These are phyloP conservation scores for Syrphus vitripennis DNA, from an alignment of 2,888 invertebrate genomes.

Conservation along the genomic window DNA sequence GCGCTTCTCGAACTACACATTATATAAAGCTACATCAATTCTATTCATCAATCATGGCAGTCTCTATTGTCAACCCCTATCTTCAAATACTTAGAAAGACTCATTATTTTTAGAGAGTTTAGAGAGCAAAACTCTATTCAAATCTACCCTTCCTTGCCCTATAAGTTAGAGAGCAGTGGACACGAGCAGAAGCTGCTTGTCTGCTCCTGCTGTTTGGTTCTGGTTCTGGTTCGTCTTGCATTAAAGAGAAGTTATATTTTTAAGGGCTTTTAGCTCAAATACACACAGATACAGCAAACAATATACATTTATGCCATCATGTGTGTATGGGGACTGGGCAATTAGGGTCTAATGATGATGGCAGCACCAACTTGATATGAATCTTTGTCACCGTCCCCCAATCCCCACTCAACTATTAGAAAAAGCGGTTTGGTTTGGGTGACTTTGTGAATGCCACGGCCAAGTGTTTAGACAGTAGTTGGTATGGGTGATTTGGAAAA, in stretches of 20 bases:
- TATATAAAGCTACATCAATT: neutral
- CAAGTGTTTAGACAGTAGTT: constrained; percentile 43
- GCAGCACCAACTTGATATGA: constrained; percentile 46
- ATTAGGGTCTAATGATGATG: constrained; percentile 66
- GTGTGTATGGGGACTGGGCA: constrained; percentile 45
- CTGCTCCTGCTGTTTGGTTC: neutral
- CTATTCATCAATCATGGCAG: constrained; percentile 60
- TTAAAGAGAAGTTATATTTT: constrained; percentile 26
- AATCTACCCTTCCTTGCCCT: too few species aligned
- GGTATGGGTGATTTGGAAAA: constrained; percentile 15
- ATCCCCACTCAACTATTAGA: constrained; percentile 55
- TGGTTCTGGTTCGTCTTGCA: constrained; percentile 19
- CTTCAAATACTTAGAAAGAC: constrained; percentile 63
- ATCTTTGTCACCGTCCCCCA: constrained; percentile 52
- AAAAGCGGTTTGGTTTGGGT: constrained; percentile 5
- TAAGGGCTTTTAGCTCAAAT: neutral
- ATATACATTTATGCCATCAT: neutral
- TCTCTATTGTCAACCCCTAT: constrained; percentile 69
- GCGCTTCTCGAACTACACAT: constrained; percentile 38
- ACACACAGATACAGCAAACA: neutral
- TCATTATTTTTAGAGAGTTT: constrained; percentile 69
- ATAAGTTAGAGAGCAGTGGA: too few species aligned
- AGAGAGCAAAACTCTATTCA: constrained; percentile 49
- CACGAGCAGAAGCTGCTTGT: neutral
- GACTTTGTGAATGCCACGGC: constrained; percentile 26